These are phyloP conservation scores for Notospermus geniculatus DNA, from an alignment of 1,140 invertebrate species.

Conservation along the genomic window DNA sequence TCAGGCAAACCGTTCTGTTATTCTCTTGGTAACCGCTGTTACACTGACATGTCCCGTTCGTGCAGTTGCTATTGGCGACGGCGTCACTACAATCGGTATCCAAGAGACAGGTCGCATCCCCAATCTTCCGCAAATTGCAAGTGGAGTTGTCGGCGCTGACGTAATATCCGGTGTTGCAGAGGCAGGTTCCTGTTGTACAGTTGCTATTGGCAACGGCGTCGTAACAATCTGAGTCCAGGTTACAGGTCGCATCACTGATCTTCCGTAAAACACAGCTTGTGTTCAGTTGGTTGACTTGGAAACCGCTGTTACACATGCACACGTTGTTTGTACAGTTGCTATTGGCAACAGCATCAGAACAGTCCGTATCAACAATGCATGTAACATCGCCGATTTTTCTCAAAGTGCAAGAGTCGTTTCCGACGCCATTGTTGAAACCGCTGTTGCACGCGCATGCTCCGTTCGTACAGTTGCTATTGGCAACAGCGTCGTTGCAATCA, in stretches of 20 bases:
- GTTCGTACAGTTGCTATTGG: conserved; percentile 24
- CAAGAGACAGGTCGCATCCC: conserved; percentile 11
- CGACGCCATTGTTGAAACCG: conserved; percentile 14
- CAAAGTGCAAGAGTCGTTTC: not conserved
- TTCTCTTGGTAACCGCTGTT: conserved; percentile 13
- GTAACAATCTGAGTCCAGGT: conserved; percentile 20
- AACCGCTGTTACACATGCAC: conserved; percentile 20
- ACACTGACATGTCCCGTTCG: conserved; percentile 14
- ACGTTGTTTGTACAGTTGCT: conserved; percentile 16
- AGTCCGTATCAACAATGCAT: conserved; percentile 24
- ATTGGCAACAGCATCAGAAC: conserved; percentile 22
- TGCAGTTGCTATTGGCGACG: conserved; percentile 17
- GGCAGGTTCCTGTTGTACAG: conserved; percentile 20
- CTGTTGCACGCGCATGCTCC: conserved; percentile 16
- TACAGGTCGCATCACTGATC: conserved; percentile 24
- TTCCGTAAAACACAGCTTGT: conserved; percentile 16
- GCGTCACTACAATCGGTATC: conserved; percentile 19
- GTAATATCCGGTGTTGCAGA: conserved; percentile 20
- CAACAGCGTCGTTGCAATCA: conserved; percentile 25
- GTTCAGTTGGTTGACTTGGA: not conserved
- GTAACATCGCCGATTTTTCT: conserved; percentile 8
- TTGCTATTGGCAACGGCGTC: conserved; percentile 24
- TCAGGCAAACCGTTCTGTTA: conserved; percentile 13
- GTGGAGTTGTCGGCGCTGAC: conserved; percentile 6
- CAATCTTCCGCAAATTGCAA: conserved; percentile 13